Percentiles rank a stretch among this genome's conserved stretches.
Evolutionary conservation across 2,888 invertebrate species (phyloP).

Genomic region (Drosophila leonis): DNA sequence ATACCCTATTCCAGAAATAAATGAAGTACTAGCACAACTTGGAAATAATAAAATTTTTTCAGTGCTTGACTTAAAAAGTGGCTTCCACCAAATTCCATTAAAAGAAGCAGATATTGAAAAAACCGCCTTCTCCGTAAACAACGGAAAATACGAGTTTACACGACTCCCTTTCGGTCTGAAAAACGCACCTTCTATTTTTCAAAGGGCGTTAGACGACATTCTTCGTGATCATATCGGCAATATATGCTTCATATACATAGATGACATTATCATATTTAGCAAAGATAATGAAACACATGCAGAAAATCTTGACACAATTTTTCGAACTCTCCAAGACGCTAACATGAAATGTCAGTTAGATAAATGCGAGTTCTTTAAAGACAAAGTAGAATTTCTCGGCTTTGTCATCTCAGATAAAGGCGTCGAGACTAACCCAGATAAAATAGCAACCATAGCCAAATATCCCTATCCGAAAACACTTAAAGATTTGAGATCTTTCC

Average conservation of each 20-base stretch:
- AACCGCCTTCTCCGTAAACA: constrained; percentile 33
- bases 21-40: constrained; percentile 21
- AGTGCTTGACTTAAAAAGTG: constrained; percentile 25
- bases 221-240: constrained; percentile 34
- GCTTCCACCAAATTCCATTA: constrained; percentile 29
- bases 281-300: background rate
- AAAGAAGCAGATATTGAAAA: constrained; percentile 22
- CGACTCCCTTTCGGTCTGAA: constrained; percentile 31
- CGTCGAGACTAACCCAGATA: background rate
- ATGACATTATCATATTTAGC: background rate
- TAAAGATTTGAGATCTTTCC: constrained; percentile 11
- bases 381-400: background rate
- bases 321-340: background rate
- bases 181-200: constrained; percentile 24
- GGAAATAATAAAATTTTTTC: constrained; percentile 25
- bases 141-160: constrained; percentile 29
- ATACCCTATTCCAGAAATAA: constrained; percentile 41
- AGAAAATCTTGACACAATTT: background rate
- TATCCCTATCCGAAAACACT: constrained; percentile 7
- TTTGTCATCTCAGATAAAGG: constrained; percentile 7
- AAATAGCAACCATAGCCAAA: constrained; percentile 7
- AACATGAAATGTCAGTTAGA: background rate
- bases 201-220: constrained; percentile 26
- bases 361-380: background rate
- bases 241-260: constrained; percentile 25